Conservation (phyloP, 2,888 invertebrate genomes). For the Sabatieria punctata region DNA sequence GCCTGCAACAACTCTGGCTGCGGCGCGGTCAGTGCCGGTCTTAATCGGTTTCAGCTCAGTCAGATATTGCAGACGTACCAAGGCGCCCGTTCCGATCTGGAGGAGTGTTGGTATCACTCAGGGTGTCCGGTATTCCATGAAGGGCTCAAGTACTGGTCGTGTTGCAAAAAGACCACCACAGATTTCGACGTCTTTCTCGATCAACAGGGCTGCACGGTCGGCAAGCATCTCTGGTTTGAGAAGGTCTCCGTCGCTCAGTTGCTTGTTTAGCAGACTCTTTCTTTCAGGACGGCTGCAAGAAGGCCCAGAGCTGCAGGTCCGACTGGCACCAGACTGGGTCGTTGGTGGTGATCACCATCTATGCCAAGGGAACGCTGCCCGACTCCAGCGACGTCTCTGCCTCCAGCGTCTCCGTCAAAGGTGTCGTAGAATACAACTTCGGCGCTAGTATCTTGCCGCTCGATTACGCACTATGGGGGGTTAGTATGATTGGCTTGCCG, state of each 20-base stretch:
- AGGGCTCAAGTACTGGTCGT: constrained; percentile 91
- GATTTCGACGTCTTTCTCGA: constrained; percentile 81
- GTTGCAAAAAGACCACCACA: constrained; percentile 75
- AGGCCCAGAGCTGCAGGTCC: constrained; percentile 48
- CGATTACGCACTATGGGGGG: constrained; percentile 63
- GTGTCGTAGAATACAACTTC: constrained; percentile 19
- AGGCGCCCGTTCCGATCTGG: constrained; percentile 46
- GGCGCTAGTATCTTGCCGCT: constrained; percentile 49
- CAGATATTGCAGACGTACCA: constrained; percentile 41
- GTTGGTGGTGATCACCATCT: constrained; percentile 66
- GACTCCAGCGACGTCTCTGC: constrained; percentile 53
- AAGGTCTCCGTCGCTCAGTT: constrained; percentile 38
- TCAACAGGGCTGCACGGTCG: constrained; percentile 71
- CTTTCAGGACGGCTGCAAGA: constrained; percentile 9
- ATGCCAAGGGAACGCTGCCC: constrained; percentile 74
- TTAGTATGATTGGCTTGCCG: constrained; percentile 38
- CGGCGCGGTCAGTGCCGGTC: constrained; percentile 35
- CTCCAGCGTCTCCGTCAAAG: constrained; percentile 50
- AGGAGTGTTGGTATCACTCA: constrained; percentile 59
- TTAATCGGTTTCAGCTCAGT: background rate
- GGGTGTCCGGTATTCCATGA: constrained; percentile 87
- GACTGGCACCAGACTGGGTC: constrained; percentile 89
- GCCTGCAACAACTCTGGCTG: constrained; percentile 72
- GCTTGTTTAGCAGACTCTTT: background rate
- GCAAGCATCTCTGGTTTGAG: constrained; percentile 64